These are phyloP conservation scores for Brevimyrus niger DNA, from an alignment of 2,113 vertebrate species.

Conservation along the genomic window DNA sequence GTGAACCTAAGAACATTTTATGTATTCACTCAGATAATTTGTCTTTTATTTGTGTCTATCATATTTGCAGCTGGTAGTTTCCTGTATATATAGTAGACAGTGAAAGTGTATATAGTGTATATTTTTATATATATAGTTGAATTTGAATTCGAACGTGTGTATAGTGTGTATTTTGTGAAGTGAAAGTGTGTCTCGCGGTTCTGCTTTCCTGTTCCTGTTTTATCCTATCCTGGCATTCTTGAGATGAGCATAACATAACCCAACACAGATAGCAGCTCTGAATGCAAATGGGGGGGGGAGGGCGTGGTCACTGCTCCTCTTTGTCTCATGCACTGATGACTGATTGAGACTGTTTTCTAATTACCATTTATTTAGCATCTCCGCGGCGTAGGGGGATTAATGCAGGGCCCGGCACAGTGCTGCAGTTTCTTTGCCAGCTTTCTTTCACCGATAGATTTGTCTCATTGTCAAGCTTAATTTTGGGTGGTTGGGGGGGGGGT, in stretches of 20 bases:
- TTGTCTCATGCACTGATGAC: neutral
- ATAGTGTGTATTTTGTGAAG: neutral
- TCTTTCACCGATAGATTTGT: neutral
- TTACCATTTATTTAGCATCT: conserved; percentile 15
- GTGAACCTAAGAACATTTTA: neutral
- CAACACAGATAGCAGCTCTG: neutral
- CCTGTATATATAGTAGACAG: neutral
- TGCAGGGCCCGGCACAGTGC: neutral
- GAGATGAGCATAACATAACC: neutral
- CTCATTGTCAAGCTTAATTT: neutral
- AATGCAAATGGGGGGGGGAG: neutral
- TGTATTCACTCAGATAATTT: neutral
- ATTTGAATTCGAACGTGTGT: neutral
- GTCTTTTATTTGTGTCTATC: too few relatives aligned
- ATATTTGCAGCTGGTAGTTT: neutral
- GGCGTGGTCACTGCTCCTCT: neutral
- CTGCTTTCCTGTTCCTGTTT: neutral
- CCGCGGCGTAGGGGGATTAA: neutral
- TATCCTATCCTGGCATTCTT: neutral
- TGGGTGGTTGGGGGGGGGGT: neutral
- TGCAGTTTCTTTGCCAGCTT: neutral
- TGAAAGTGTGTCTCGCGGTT: neutral
- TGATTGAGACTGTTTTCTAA: conserved; percentile 14
- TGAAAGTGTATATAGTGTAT: neutral
- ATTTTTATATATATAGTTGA: neutral